These are phyloP conservation scores for Apoda limacodes DNA, from an alignment of 2,888 invertebrate genomes.

Conservation along the genomic window DNA sequence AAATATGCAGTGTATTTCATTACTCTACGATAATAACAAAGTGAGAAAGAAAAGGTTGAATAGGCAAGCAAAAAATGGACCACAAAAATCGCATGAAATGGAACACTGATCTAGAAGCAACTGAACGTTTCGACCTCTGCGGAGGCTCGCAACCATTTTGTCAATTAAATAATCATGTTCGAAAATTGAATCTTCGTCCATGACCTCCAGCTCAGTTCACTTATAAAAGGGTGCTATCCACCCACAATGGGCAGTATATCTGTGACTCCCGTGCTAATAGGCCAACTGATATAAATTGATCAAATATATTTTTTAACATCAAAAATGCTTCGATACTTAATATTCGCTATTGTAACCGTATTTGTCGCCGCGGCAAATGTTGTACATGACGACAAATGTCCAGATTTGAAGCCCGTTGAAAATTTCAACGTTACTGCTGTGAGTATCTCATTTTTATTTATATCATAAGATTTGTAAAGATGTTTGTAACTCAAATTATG, in stretches of 20 bases:
- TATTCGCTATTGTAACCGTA: slow-evolving; percentile 35
- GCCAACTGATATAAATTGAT: background rate
- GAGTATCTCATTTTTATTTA: slow-evolving; percentile 16
- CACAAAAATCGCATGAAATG: too few relatives aligned
- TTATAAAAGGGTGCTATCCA: background rate
- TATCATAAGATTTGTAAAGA: too few relatives aligned
- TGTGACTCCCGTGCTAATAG: background rate
- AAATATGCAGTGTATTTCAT: too few relatives aligned
- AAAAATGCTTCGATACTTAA: slow-evolving; percentile 35
- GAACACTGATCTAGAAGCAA: too few relatives aligned
- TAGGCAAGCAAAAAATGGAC: too few relatives aligned
- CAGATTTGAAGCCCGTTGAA: slow-evolving; percentile 38
- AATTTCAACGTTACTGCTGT: slow-evolving; percentile 43
- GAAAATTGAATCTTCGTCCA: background rate
- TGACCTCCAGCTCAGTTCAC: background rate
- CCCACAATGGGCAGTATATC: background rate
- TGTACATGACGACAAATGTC: slow-evolving; percentile 39
- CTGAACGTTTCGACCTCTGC: background rate
- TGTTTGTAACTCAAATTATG: too few relatives aligned
- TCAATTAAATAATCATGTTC: background rate
- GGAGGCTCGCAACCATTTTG: background rate
- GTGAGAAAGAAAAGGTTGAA: too few relatives aligned
- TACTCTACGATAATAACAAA: too few relatives aligned
- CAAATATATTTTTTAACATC: background rate
- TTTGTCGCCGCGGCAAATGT: slow-evolving; percentile 36